A percentile compares a stretch with the other conserved stretches of the same genome.
Evolutionary conservation across 1,140 invertebrate species (phyloP).

Genomic region (Bombyx mori): DNA sequence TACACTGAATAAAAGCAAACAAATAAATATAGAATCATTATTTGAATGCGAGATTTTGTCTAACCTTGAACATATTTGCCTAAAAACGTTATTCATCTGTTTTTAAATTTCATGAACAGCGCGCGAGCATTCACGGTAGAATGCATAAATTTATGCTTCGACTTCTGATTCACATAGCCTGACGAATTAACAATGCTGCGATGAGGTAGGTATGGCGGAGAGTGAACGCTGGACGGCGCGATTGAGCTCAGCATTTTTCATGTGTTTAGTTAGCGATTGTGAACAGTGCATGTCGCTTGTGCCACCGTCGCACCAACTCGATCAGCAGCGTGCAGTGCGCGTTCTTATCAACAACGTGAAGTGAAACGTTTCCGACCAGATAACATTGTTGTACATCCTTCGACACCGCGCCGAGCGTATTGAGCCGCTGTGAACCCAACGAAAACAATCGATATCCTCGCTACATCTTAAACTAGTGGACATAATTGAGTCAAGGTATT

Average conservation of each 20-base stretch:
- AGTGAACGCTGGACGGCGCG: slow-evolving; percentile 6
- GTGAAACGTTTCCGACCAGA: neutral
- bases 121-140: no score
- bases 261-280: slow-evolving; percentile 62
- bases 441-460: no score
- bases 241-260: slow-evolving; percentile 44
- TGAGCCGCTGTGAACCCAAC: neutral
- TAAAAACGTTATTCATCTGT: no score
- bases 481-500: slow-evolving; percentile 33
- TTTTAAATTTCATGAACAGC: no score
- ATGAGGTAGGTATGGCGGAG: slow-evolving; percentile 1
- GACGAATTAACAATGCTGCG: slow-evolving; percentile 35
- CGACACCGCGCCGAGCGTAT: neutral
- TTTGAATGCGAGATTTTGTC: no score
- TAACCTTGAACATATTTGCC: no score
- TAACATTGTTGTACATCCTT: neutral
- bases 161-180: slow-evolving; percentile 10
- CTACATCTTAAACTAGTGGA: slow-evolving; percentile 8
- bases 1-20: no score
- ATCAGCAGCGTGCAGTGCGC: slow-evolving; percentile 14
- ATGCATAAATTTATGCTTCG: no score
- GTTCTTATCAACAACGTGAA: slow-evolving; percentile 10
- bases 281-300: slow-evolving; percentile 42
- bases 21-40: no score
- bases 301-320: slow-evolving; percentile 15